phyloP scores from a whole-genome alignment of 23 tunicate species.

The Aplidium turbinatum region DNA sequence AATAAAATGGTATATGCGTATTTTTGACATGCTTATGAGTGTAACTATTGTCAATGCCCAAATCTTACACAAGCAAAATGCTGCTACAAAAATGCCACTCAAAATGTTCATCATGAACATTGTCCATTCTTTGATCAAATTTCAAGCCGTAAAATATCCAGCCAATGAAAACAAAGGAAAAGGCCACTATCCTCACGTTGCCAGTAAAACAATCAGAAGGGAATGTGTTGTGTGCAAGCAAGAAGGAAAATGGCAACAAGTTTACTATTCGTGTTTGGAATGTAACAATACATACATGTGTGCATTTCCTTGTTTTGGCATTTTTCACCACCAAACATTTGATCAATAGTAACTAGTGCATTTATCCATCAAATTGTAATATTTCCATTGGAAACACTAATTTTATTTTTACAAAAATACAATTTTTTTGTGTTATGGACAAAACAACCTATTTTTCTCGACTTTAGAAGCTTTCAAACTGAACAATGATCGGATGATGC shows the following conservation, averaged over 20 bases:
- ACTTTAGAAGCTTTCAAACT: no score
- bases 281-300: conserved; percentile 9
- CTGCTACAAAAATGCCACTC: conserved; percentile 9
- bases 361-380: background rate
- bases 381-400: conserved; percentile 3
- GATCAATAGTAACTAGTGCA: background rate
- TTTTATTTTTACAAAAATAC: background rate
- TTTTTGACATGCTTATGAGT: background rate
- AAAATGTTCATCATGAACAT: background rate
- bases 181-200: conserved; percentile 14
- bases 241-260: conserved; percentile 5
- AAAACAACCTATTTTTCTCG: no score
- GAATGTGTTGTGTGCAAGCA: background rate
- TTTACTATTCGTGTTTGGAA: background rate
- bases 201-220: background rate
- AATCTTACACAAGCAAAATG: conserved; percentile 4
- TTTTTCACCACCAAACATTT: background rate
- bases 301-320: conserved; percentile 15
- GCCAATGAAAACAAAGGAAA: background rate
- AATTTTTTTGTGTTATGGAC: no score
- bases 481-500: no score
- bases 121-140: conserved; percentile 22
- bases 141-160: background rate
- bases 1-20: conserved; percentile 1
- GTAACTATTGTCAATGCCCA: conserved; percentile 20